Conservation (phyloP, 2,113 vertebrate species). For the Odocoileus virginianus region DNA sequence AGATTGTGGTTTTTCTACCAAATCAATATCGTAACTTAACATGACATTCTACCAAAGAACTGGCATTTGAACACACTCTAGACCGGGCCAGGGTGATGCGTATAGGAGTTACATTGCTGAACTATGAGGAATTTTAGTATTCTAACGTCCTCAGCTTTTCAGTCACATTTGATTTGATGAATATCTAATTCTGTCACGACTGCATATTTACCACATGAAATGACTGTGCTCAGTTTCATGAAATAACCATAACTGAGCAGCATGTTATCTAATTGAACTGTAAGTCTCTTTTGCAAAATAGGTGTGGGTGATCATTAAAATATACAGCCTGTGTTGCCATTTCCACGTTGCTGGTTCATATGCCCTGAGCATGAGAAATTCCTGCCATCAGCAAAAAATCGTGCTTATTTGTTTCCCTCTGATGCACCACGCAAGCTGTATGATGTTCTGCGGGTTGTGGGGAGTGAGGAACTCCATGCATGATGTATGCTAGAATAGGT, state of each 20-base stretch:
- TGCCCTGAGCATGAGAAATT: constrained; percentile 72
- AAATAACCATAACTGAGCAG: constrained; percentile 53
- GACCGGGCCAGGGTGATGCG: neutral
- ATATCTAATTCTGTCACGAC: constrained; percentile 75
- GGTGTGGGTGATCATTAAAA: constrained; percentile 69
- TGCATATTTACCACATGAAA: constrained; percentile 66
- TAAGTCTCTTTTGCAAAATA: constrained; percentile 59
- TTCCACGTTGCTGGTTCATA: constrained; percentile 49
- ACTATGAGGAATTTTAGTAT: constrained; percentile 64
- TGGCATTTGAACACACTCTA: constrained; percentile 38
- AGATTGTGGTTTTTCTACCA: constrained; percentile 38
- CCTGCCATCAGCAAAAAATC: constrained; percentile 80
- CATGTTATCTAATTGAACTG: constrained; percentile 59
- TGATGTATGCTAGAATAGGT: constrained; percentile 64
- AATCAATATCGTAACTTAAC: constrained; percentile 67
- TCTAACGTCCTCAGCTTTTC: constrained; percentile 59
- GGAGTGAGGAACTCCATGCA: constrained; percentile 43
- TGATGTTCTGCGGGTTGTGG: constrained; percentile 52
- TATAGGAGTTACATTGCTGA: constrained; percentile 51
- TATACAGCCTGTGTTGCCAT: constrained; percentile 45
- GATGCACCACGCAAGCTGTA: constrained; percentile 49
- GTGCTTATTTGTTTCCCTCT: constrained; percentile 73
- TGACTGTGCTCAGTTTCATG: constrained; percentile 56
- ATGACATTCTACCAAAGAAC: neutral
- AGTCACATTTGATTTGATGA: constrained; percentile 65